A percentile compares a stretch with the other conserved stretches of the same genome.
Conservation (phyloP, 1,140 invertebrate genomes). For the Cyclina sinensis region DNA sequence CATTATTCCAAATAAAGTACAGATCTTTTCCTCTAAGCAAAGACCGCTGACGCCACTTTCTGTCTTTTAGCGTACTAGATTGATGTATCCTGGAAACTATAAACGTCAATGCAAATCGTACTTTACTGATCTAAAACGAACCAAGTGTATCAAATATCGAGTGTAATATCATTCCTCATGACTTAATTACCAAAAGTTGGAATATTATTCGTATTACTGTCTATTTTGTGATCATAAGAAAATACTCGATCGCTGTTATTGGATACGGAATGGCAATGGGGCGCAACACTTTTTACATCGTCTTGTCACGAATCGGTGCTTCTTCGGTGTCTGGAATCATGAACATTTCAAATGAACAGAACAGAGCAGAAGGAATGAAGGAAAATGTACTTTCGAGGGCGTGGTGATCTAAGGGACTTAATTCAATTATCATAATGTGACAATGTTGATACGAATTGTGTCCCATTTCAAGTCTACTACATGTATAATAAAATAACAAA, state of each 20-base stretch:
- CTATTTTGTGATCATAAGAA: slow-evolving; percentile 5
- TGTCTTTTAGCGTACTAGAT: neutral
- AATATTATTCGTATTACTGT: slow-evolving; percentile 36
- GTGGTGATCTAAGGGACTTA: neutral
- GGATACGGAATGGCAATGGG: neutral
- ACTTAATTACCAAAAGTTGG: slow-evolving; percentile 31
- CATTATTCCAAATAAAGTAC: slow-evolving; percentile 34
- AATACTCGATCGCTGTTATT: neutral
- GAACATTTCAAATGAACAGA: too few species aligned
- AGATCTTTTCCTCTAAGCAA: neutral
- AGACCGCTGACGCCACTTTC: neutral
- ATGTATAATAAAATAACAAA: too few species aligned
- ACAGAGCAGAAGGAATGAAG: too few species aligned
- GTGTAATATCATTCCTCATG: slow-evolving; percentile 11
- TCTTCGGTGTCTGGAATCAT: neutral
- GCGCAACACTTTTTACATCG: neutral
- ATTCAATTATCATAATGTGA: neutral
- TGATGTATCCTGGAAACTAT: slow-evolving; percentile 8
- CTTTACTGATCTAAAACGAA: slow-evolving; percentile 24
- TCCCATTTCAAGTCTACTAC: too few species aligned
- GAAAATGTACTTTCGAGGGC: too few species aligned
- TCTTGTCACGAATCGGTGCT: slow-evolving; percentile 22
- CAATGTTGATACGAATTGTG: neutral
- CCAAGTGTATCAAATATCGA: slow-evolving; percentile 1
- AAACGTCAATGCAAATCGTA: slow-evolving; percentile 20